Base-by-base conservation (phyloP, 2,797 vertebrate genomes). In the Taenioides sp. region DNA sequence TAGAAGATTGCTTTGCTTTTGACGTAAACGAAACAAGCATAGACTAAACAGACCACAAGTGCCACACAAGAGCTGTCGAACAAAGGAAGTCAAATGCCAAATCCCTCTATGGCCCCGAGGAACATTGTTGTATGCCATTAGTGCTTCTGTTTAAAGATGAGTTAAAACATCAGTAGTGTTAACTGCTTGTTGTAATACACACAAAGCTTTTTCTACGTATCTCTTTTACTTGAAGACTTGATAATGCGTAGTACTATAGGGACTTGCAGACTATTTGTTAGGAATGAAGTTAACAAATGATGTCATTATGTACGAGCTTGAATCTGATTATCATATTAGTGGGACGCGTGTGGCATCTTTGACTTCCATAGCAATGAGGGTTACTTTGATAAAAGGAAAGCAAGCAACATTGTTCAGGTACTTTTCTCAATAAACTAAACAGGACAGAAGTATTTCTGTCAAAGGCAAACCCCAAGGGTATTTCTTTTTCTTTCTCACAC, bases 321-420 rank as follows among this genome's bases (percentile, higher is more conserved):
- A 78, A 81, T 81, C 65, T 71, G 70, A 88, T 88, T 90, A 80
- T 59, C 79, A 90, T 81, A 83, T 72, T 73, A 73, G 84, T 87
- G 81, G 86, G 88, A 82, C 76, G 76, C 71, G 31, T 74, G 75
- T 80, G 80, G 78, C 75, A 87, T 91, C 74, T 82, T 66, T 70
- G 68, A 66, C 58, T 78, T 65, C 67, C 77, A 72, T 40, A 74
- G 68, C 71, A 59, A 73, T 66, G 67, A 25, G 66, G 67, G 76
- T 69, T 66, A 23, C 50, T 70, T 70, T 40, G 58, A 72, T 60
- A 70, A 67, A 31, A 63, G 60, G 77, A 72, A 79, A 68, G 82
- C 25, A 80, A 66, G 31, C 3, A 22, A 18, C 72, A 73, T 81
- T 79, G 67, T 67, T 62, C 68, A 59, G 49, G 60, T 75, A 31